Percentiles rank a stretch among this genome's conserved stretches.
Conservation (phyloP, 2,888 invertebrate genomes). For the Dendrolimus pini region DNA sequence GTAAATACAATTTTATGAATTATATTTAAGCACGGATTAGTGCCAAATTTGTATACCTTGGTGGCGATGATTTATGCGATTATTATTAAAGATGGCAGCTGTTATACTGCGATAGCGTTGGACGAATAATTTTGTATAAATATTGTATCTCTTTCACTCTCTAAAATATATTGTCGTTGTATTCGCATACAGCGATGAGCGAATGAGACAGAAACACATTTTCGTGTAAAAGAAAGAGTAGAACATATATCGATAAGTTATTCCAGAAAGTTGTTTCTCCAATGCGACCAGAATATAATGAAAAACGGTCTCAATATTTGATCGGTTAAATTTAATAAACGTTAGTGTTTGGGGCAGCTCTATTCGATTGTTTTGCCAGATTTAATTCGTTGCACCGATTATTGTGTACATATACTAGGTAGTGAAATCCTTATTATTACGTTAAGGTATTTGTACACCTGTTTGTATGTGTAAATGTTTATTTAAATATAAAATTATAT, state of each 20-base stretch:
- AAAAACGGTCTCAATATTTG: not conserved
- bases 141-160: too few species aligned
- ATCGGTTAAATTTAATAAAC: constrained; percentile 1
- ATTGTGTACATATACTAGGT: constrained; percentile 62
- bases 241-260: too few species aligned
- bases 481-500: constrained; percentile 50
- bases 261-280: too few species aligned
- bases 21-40: constrained; percentile 51
- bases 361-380: too few species aligned
- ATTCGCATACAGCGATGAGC: too few species aligned
- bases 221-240: too few species aligned
- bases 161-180: too few species aligned
- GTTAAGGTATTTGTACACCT: constrained; percentile 65
- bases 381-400: constrained; percentile 39
- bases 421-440: constrained; percentile 51
- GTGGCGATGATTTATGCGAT: constrained; percentile 21
- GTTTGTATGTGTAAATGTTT: constrained; percentile 73
- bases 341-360: too few species aligned
- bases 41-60: constrained; percentile 50
- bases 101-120: constrained; percentile 2
- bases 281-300: not conserved
- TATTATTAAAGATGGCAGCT: not conserved
- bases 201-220: too few species aligned
- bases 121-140: too few species aligned
- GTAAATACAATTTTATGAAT: constrained; percentile 45